Percentiles rank a stretch among this genome's conserved stretches.
phyloP scores from a whole-genome alignment of 1,140 invertebrate species.

The Zeugodacus cucurbitae region DNA sequence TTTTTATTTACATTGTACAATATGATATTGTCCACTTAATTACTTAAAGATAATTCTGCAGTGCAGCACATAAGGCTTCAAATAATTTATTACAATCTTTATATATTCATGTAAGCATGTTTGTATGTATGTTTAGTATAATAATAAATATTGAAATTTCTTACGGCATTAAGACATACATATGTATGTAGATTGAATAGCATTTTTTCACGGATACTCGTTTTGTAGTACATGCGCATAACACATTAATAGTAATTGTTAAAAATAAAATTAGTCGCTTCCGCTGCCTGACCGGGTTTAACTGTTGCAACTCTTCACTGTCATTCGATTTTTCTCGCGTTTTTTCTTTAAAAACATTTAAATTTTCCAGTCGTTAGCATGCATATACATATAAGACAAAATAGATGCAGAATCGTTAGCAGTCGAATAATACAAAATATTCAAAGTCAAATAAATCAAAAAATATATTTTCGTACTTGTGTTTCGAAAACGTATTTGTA shows the following conservation, averaged over 20 bases:
- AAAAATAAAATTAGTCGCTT: background rate
- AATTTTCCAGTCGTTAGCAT: background rate
- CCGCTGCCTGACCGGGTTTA: background rate
- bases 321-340: background rate
- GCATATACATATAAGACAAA: slow-evolving; percentile 21
- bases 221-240: background rate
- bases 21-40: slow-evolving; percentile 19
- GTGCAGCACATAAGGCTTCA: background rate
- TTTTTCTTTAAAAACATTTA: background rate
- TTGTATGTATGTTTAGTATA: background rate
- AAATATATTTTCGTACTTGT: background rate
- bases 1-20: slow-evolving; percentile 17
- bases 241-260: background rate
- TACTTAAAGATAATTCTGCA: background rate
- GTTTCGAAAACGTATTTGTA: background rate
- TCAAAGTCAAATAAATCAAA: background rate
- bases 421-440: background rate
- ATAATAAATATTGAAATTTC: background rate
- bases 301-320: background rate
- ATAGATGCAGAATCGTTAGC: slow-evolving; percentile 24
- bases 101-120: background rate
- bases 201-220: background rate
- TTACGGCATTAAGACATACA: background rate
- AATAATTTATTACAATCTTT: slow-evolving; percentile 3
- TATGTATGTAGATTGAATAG: background rate